A percentile compares a stretch with the other conserved stretches of the same genome.
phyloP scores from a whole-genome alignment of 2,797 vertebrate species.

The Crocidura indochinensis region DNA sequence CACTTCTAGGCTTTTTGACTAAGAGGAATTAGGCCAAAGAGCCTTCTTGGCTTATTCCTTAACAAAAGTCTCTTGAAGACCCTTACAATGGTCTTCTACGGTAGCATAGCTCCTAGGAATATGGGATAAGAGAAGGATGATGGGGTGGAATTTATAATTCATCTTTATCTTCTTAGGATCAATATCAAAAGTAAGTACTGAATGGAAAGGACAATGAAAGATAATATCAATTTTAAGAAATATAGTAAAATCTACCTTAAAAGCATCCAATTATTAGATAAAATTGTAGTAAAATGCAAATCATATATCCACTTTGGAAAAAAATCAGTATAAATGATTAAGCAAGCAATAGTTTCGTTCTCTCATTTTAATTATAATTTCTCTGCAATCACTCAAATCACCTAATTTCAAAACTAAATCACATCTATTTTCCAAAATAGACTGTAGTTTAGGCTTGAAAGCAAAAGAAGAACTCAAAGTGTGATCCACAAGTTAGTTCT shows the following conservation, averaged over 20 bases:
- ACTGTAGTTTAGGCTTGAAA: conserved; percentile 68
- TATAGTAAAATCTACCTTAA: conserved; percentile 60
- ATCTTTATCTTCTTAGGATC: conserved; percentile 29
- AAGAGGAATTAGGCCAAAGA: conserved; percentile 8
- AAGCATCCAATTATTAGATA: conserved; percentile 45
- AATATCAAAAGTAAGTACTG: conserved; percentile 19
- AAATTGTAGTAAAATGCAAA: conserved; percentile 16
- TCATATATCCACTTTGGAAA: background rate
- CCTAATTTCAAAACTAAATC: conserved; percentile 71
- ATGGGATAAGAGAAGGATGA: conserved; percentile 13
- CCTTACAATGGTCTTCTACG: background rate
- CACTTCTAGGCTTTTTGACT: conserved; percentile 45
- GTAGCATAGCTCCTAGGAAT: conserved; percentile 23
- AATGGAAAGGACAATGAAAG: conserved; percentile 61
- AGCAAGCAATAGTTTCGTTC: conserved; percentile 37
- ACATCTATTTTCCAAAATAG: conserved; percentile 63
- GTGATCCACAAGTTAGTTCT: background rate
- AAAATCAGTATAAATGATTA: conserved; percentile 26
- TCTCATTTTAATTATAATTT: conserved; percentile 55
- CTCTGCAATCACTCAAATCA: conserved; percentile 58
- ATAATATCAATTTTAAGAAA: conserved; percentile 70
- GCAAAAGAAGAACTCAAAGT: conserved; percentile 62
- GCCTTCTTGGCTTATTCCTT: conserved; percentile 25
- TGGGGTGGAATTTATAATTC: background rate
- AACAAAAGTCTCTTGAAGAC: conserved; percentile 55